Percentiles rank a stretch among this genome's conserved stretches.
Conservation (phyloP, 2,888 invertebrate genomes). For the Sarcophaga caerulescens region DNA sequence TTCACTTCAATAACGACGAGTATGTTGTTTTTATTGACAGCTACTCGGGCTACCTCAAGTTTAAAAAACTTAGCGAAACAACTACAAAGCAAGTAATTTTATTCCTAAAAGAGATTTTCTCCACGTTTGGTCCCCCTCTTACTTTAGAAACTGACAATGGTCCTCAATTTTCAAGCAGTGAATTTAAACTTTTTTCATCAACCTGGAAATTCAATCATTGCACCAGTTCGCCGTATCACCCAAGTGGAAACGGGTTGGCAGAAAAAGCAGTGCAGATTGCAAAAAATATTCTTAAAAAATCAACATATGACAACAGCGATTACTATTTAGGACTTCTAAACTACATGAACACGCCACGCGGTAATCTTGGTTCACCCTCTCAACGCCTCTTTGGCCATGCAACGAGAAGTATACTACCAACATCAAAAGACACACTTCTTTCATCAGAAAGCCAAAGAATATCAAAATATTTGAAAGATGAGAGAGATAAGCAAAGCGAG, state of each 20-base stretch:
- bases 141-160: constrained; percentile 37
- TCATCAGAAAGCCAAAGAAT: not conserved
- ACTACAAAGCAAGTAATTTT: constrained; percentile 33
- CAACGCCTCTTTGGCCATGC: constrained; percentile 32
- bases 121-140: constrained; percentile 11
- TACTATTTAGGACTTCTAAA: constrained; percentile 13
- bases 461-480: not conserved
- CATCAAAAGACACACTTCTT: not conserved
- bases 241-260: constrained; percentile 32
- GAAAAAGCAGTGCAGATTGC: constrained; percentile 39
- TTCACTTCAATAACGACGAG: constrained; percentile 29
- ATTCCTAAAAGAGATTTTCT: constrained; percentile 31
- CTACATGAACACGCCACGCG: constrained; percentile 29
- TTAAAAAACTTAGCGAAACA: constrained; percentile 33
- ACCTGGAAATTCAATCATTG: constrained; percentile 16
- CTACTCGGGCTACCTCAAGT: constrained; percentile 28
- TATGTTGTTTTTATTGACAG: constrained; percentile 39
- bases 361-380: constrained; percentile 8
- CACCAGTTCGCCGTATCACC: constrained; percentile 15
- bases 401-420: constrained; percentile 6
- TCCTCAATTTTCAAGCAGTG: constrained; percentile 28
- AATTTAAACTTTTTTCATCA: constrained; percentile 16
- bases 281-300: constrained; percentile 35
- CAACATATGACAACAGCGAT: constrained; percentile 28
- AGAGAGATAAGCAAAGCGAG: constrained; percentile 8